Percentiles rank a stretch among this genome's conserved stretches.
Evolutionary conservation across 1,140 invertebrate species (phyloP).

Genomic region (Antheraea pernyi): DNA sequence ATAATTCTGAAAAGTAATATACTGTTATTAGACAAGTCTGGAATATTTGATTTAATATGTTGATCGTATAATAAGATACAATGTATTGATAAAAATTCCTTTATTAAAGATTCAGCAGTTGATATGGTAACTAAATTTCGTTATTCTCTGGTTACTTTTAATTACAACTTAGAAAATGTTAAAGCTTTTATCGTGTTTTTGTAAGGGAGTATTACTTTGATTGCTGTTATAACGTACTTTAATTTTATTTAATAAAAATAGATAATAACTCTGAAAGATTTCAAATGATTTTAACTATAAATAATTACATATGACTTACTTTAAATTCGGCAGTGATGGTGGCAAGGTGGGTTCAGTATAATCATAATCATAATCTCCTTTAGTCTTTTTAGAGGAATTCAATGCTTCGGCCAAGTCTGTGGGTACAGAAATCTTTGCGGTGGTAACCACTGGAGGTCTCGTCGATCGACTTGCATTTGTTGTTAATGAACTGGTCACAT

Average conservation of each 20-base stretch:
- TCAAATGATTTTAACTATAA: no score
- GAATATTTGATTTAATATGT: background rate
- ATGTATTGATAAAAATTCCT: no score
- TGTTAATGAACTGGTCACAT: conserved; percentile 62
- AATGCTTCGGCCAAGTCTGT: conserved; percentile 53
- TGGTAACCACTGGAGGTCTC: conserved; percentile 26
- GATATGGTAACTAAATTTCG: no score
- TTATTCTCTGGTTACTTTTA: no score
- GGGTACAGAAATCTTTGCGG: conserved; percentile 37
- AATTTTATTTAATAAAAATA: no score
- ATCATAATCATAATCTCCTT: conserved; percentile 82
- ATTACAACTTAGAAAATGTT: no score
- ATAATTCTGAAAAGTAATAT: conserved; percentile 83
- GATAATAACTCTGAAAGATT: no score
- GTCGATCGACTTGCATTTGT: conserved; percentile 51
- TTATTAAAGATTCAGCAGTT: no score
- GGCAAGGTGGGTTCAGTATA: conserved; percentile 86
- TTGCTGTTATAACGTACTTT: no score
- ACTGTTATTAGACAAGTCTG: background rate
- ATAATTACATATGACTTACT: conserved; percentile 56
- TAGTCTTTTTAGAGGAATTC: conserved; percentile 74
- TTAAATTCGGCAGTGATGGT: conserved; percentile 86
- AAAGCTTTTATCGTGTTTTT: no score
- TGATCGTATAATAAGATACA: no score
- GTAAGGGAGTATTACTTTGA: no score